phyloP scores from a whole-genome alignment of 1,140 invertebrate species.

The Drosophila takahashii region DNA sequence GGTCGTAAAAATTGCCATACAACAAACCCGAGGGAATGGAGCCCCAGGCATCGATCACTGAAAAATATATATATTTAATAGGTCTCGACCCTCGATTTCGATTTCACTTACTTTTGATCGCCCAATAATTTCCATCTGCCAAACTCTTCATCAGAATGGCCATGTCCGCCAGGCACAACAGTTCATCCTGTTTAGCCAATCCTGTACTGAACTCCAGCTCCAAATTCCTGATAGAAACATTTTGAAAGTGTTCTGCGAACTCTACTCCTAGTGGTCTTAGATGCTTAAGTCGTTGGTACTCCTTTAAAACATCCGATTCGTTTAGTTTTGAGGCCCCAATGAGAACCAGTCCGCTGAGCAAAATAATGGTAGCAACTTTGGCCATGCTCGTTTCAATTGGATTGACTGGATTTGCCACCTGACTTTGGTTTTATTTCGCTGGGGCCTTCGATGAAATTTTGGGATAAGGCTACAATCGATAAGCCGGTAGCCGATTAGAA shows the following conservation, averaged over 20 bases:
- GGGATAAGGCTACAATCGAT: slow-evolving; percentile 10
- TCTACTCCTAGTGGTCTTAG: not conserved
- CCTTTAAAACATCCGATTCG: not conserved
- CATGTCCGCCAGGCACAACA: not conserved
- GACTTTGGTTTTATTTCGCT: not conserved
- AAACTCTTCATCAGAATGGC: not conserved
- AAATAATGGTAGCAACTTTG: not conserved
- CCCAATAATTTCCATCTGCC: not conserved
- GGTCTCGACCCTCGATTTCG: too few relatives aligned
- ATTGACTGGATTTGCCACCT: not conserved
- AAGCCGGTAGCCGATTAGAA: not conserved
- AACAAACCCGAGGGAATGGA: slow-evolving; percentile 12
- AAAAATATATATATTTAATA: too few relatives aligned
- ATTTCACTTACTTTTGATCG: slow-evolving; percentile 20
- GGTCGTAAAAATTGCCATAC: slow-evolving; percentile 19
- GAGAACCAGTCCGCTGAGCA: not conserved
- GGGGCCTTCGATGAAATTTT: not conserved
- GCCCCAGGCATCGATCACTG: slow-evolving; percentile 61
- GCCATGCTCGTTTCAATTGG: not conserved
- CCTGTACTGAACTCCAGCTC: not conserved
- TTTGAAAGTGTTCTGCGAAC: slow-evolving; percentile 13
- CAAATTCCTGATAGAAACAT: slow-evolving; percentile 1
- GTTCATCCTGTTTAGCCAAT: not conserved
- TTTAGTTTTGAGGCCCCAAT: not conserved
- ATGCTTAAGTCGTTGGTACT: not conserved